Base-by-base conservation (phyloP, 2,888 invertebrate species). In the Leptopilina drosophilae region DNA sequence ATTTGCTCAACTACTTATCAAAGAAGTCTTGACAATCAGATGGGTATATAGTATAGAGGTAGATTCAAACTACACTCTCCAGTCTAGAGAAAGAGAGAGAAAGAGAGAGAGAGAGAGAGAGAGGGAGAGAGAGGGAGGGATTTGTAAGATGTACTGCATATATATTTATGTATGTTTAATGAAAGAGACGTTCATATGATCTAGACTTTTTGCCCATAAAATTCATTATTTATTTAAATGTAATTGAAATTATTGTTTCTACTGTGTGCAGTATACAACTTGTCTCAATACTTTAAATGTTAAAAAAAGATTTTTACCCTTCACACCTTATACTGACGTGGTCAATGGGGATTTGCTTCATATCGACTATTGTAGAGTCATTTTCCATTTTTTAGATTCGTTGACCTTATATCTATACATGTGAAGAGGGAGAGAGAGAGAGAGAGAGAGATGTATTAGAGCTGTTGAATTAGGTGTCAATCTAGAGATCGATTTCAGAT, bases 221-320 rank as follows among this genome's bases (percentile, higher is more conserved):
- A 53, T 9, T 82, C 84, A 85, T 89, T 85, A 89, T 82, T 89
- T 88, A 88, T 88, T 89, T 88, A 87, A 73, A 77, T 67, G 76
- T 83, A 81, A 82, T 81, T 80, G 87, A 85, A 88, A 88, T 88
- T 33, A 33, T 33, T 33, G 33, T 33, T 88, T 87, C 87, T 81
- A 79, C 78, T 78, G 75, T 67, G 62, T 64, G 67, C 73, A 33
- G 26, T 53, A 69, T 33, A 49, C 2, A 33, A 33, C 7, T 53
- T 53, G 53, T 53, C 53, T 14, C 8, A 3, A 53, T n/a, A 75
- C 42, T 2, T 49, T n/a, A 15, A 26, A 67, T 56, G 7, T 46
- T 26, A 59, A 64, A 53, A 73, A 65, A 59, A 64, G 76, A 49
- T 11, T 59, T 77, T 76, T 78, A 67, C 77, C 64, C 78, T 82